Percentiles rank a stretch among this genome's conserved stretches.
Conservation (phyloP, 2,888 invertebrate genomes). For the Ischnus inquisitorius region DNA sequence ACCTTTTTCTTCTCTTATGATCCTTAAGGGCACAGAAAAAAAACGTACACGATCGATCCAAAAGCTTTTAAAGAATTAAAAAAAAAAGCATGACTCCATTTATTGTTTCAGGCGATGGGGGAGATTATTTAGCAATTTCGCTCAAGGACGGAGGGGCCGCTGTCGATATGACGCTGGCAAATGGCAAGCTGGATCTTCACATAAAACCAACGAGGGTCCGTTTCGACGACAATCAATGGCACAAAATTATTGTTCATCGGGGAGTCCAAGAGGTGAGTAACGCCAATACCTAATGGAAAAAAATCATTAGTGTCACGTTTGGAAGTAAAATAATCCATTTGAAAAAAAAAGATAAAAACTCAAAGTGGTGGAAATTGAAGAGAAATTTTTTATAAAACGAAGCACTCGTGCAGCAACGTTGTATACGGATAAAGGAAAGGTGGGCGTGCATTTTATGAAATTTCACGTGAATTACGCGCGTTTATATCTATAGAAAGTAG, state of each 20-base stretch:
- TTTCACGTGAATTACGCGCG: slow-evolving; percentile 1
- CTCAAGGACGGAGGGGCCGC: slow-evolving; percentile 95
- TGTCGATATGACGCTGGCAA: slow-evolving; percentile 95
- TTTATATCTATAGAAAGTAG: slow-evolving; percentile 1
- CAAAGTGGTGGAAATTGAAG: not conserved
- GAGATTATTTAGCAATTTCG: slow-evolving; percentile 95
- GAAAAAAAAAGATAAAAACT: not conserved
- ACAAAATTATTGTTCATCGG: slow-evolving; percentile 95
- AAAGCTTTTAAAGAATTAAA: not conserved
- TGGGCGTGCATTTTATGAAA: not conserved
- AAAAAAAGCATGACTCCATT: not conserved
- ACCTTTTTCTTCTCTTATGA: not conserved
- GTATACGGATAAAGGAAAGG: not conserved
- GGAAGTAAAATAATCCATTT: slow-evolving; percentile 29
- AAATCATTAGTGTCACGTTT: not conserved
- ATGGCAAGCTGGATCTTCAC: slow-evolving; percentile 95
- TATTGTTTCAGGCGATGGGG: slow-evolving; percentile 91
- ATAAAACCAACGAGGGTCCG: slow-evolving; percentile 95
- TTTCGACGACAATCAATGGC: slow-evolving; percentile 99
- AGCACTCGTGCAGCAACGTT: not conserved
- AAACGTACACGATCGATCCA: not conserved
- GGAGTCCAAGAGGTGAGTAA: slow-evolving; percentile 94
- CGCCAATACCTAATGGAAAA: not conserved
- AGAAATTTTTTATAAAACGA: not conserved
- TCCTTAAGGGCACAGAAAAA: not conserved